Percentiles rank a stretch among this genome's conserved stretches.
These are phyloP conservation scores for Tapirus terrestris DNA, from an alignment of 2,113 vertebrate genomes.

Conservation along the genomic window DNA sequence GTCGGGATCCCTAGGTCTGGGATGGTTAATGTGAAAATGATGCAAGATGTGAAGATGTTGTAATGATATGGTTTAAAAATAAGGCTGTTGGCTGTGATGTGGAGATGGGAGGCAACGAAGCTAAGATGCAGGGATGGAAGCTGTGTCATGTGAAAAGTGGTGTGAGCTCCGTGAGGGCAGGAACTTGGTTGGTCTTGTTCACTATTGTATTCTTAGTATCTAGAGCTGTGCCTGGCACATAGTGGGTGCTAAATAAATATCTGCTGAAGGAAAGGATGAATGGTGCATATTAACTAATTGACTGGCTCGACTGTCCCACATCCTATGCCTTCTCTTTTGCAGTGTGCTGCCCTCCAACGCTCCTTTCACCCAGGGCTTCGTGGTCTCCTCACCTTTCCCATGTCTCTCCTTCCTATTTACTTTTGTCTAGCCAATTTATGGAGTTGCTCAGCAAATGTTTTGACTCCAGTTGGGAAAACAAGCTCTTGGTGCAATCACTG, in stretches of 20 bases:
- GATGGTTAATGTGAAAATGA: background rate
- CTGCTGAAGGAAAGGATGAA: background rate
- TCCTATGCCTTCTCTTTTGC: background rate
- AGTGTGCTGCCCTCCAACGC: background rate
- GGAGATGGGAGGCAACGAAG: background rate
- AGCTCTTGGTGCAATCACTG: conserved; percentile 85
- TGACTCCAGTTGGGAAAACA: conserved; percentile 82
- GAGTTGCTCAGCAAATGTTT: conserved; percentile 64
- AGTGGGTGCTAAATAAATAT: background rate
- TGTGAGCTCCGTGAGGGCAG: background rate
- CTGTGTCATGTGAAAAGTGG: background rate
- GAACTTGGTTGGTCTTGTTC: background rate
- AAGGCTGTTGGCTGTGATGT: background rate
- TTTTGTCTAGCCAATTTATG: conserved; percentile 45
- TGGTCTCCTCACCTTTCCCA: background rate
- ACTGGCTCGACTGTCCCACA: background rate
- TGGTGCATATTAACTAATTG: fast-evolving
- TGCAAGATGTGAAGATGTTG: background rate
- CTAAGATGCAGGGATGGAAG: background rate
- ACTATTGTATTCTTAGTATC: background rate
- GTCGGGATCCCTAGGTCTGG: background rate
- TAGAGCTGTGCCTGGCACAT: background rate
- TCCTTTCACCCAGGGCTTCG: background rate
- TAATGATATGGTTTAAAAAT: background rate
- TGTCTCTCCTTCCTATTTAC: background rate